Evolutionary conservation across 1,140 invertebrate genomes (phyloP).

Genomic region (Aricia agestis): DNA sequence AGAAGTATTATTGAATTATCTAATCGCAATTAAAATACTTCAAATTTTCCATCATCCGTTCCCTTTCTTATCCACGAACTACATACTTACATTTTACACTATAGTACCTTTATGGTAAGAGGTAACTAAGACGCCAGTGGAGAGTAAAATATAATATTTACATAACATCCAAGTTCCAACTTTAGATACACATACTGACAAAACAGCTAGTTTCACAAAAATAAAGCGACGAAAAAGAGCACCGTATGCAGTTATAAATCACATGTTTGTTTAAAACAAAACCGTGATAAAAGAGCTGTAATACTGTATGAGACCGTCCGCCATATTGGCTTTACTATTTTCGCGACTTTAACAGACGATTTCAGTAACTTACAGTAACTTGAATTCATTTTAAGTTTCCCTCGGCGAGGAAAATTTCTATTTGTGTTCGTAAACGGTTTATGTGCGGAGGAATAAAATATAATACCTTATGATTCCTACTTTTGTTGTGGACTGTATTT

Average conservation of each 20-base stretch:
- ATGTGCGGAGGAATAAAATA: background rate
- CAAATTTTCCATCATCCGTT: too few species aligned
- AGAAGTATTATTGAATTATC: too few species aligned
- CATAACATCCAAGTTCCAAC: background rate
- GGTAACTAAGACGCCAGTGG: too few species aligned
- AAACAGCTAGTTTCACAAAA: background rate
- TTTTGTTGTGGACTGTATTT: background rate
- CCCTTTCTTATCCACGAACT: too few species aligned
- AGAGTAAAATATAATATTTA: too few species aligned
- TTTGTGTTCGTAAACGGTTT: background rate
- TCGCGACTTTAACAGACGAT: constrained; percentile 2
- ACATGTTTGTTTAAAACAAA: constrained; percentile 1
- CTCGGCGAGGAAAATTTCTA: background rate
- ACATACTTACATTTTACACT: too few species aligned
- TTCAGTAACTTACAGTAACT: constrained; percentile 1
- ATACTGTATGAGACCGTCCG: background rate
- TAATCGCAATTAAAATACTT: too few species aligned
- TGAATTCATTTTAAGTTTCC: constrained; percentile 1
- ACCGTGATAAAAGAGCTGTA: background rate
- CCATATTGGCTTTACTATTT: background rate
- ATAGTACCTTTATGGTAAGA: too few species aligned
- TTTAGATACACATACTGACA: background rate
- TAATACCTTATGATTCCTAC: background rate
- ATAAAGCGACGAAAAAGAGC: background rate
- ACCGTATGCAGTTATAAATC: background rate